These are phyloP conservation scores for Micoletzkya japonica DNA, from an alignment of 2,888 invertebrate genomes.

Conservation along the genomic window DNA sequence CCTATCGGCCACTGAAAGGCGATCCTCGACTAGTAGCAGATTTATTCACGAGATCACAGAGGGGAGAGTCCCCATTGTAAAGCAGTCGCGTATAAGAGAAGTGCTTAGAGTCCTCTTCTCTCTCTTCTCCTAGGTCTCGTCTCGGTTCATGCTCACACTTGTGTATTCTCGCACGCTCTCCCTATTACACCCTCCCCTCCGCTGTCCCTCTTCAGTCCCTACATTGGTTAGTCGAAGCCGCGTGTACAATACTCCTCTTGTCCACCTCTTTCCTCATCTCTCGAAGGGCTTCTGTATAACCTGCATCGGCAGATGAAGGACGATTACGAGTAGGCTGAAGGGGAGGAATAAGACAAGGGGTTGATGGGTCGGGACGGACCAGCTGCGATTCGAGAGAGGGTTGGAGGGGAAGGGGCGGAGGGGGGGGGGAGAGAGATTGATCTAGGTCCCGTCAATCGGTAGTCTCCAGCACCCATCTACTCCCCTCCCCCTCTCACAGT, in stretches of 20 bases:
- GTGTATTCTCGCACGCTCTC: neutral
- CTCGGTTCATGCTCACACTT: too few species aligned
- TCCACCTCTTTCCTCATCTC: slow-evolving; percentile 47
- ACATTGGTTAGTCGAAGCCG: slow-evolving; percentile 51
- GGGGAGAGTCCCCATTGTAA: too few species aligned
- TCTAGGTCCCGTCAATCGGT: neutral
- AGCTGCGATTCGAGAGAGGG: neutral
- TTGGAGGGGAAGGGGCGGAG: too few species aligned
- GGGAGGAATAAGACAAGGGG: neutral
- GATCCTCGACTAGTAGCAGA: neutral
- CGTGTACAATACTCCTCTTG: slow-evolving; percentile 42
- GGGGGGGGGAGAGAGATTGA: neutral
- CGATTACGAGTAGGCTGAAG: slow-evolving; percentile 46
- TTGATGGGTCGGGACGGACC: neutral
- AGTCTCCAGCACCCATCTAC: neutral
- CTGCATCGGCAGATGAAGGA: slow-evolving; percentile 58
- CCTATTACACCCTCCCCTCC: neutral
- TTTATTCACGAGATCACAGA: too few species aligned
- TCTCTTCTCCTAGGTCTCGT: too few species aligned
- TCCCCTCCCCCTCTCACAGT: neutral
- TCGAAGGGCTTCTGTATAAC: slow-evolving; percentile 52
- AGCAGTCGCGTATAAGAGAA: too few species aligned
- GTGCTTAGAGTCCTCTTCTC: too few species aligned
- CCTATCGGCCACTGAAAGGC: neutral
- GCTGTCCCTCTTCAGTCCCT: slow-evolving; percentile 24